Conservation (phyloP, 2,888 invertebrate genomes). For the Lamellibrachia satsuma region DNA sequence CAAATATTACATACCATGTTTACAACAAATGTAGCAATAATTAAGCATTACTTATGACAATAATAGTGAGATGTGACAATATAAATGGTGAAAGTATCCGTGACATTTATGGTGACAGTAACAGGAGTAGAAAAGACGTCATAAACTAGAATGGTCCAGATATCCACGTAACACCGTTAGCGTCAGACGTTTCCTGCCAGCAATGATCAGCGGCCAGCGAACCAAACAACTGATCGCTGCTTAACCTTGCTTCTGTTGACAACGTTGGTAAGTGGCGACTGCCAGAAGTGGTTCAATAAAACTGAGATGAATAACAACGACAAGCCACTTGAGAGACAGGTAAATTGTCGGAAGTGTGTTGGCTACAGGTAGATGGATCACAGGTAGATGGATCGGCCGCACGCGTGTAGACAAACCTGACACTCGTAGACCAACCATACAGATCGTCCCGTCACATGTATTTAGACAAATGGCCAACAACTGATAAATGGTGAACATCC, state of each 20-base stretch:
- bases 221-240: neutral
- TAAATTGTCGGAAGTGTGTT: neutral
- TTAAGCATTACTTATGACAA: neutral
- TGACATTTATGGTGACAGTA: neutral
- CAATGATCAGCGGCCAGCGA: neutral
- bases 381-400: neutral
- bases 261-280: neutral
- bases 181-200: neutral
- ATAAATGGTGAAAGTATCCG: neutral
- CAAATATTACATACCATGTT: neutral
- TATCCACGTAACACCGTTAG: neutral
- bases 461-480: neutral
- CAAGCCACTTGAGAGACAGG: neutral
- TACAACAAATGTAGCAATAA: neutral
- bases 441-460: neutral
- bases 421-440: neutral
- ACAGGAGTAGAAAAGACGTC: neutral
- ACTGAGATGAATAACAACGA: neutral
- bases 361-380: neutral
- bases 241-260: neutral
- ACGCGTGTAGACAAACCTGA: slow-evolving; percentile 1
- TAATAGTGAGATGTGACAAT: neutral
- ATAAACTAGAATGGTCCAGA: neutral
- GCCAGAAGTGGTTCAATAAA: neutral
- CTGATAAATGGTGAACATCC: neutral